phyloP scores from a whole-genome alignment of 2,888 invertebrate species.

The Amphimallon solstitiale region DNA sequence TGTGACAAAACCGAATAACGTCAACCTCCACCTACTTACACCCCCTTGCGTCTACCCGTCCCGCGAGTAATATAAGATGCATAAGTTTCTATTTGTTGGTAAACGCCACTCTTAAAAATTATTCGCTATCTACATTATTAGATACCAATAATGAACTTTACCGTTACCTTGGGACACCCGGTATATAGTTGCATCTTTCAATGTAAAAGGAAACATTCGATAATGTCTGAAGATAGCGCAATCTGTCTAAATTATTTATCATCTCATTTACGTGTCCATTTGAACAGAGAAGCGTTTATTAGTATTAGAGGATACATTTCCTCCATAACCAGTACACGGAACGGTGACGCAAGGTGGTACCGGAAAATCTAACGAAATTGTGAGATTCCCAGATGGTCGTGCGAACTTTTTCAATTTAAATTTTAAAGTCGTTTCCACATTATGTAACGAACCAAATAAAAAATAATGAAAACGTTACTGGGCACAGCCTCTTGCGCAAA shows the following conservation, averaged over 20 bases:
- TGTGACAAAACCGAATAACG: no score
- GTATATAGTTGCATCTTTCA: background rate
- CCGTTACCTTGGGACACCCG: background rate
- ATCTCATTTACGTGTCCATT: constrained; percentile 16
- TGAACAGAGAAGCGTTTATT: constrained; percentile 9
- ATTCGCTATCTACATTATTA: no score
- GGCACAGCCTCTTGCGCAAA: no score
- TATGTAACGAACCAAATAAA: background rate
- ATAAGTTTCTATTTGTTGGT: no score
- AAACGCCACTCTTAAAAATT: no score
- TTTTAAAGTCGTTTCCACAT: constrained; percentile 23
- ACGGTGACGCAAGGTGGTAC: constrained; percentile 7
- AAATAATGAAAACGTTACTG: background rate
- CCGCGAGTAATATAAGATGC: no score
- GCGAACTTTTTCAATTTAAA: constrained; percentile 32
- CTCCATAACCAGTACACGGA: background rate
- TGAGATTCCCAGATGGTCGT: constrained; percentile 19
- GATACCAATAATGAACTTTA: no score
- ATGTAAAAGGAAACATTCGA: background rate
- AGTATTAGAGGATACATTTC: constrained; percentile 24
- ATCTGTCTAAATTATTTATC: constrained; percentile 4
- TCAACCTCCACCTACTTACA: no score
- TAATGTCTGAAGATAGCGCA: constrained; percentile 1
- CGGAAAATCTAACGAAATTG: constrained; percentile 20
- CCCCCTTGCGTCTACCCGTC: no score